A percentile compares a stretch with the other conserved stretches of the same genome.
Conservation (phyloP, 2,888 invertebrate genomes). For the Eurytoma adleriae region DNA sequence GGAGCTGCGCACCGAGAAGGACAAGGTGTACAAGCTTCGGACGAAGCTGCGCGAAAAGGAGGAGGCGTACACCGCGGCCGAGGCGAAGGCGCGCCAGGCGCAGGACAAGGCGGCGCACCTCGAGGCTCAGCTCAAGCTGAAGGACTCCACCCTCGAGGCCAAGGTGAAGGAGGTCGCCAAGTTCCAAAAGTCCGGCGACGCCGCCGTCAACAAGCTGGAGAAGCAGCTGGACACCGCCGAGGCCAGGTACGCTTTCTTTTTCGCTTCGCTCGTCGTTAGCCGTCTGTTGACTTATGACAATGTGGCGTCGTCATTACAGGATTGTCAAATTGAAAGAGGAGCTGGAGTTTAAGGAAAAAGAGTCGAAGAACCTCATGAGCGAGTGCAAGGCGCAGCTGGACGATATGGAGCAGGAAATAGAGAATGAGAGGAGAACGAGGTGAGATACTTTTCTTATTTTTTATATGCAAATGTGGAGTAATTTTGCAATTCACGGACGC, state of each 20-base stretch:
- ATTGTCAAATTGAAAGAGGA: constrained; percentile 65
- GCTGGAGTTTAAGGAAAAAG: constrained; percentile 62
- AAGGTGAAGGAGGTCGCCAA: constrained; percentile 64
- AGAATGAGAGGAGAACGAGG: constrained; percentile 61
- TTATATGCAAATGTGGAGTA: no score
- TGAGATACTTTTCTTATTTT: constrained; percentile 40
- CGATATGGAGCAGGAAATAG: constrained; percentile 51
- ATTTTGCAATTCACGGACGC: background rate
- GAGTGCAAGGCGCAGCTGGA: constrained; percentile 12
- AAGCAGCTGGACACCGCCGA: constrained; percentile 68
- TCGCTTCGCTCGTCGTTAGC: constrained; percentile 18
- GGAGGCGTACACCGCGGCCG: constrained; percentile 55
- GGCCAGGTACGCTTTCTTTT: constrained; percentile 60
- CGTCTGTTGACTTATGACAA: background rate
- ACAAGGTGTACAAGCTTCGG: constrained; percentile 62
- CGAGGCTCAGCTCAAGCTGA: constrained; percentile 65
- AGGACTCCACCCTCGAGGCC: constrained; percentile 63
- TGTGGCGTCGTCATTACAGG: constrained; percentile 55
- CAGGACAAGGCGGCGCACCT: constrained; percentile 61
- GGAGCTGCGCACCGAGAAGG: constrained; percentile 61
- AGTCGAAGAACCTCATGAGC: constrained; percentile 57
- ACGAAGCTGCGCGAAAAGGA: constrained; percentile 64
- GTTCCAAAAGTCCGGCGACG: constrained; percentile 64
- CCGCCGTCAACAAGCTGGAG: constrained; percentile 63
- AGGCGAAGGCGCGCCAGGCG: constrained; percentile 62